Evolutionary conservation across 2,797 vertebrate species (phyloP).

Genomic region (Lepus townsendii): DNA sequence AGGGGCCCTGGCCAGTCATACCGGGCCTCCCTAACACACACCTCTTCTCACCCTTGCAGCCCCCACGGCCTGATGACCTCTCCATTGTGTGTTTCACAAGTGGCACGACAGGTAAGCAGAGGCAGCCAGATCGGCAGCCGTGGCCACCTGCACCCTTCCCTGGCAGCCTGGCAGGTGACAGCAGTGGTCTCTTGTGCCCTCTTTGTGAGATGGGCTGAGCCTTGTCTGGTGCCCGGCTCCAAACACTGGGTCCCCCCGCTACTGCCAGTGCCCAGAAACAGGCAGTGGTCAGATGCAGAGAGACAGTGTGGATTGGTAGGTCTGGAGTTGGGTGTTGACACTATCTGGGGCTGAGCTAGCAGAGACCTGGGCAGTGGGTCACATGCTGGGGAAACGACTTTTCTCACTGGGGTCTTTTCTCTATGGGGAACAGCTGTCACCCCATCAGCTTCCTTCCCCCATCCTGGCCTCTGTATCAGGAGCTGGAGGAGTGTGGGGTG

Average conservation of each 20-base stretch:
- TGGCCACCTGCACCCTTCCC: neutral
- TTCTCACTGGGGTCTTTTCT: neutral
- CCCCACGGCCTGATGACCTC: slow-evolving; percentile 90
- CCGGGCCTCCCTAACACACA: neutral
- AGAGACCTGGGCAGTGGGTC: neutral
- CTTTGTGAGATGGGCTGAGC: neutral
- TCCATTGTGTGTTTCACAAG: slow-evolving; percentile 93
- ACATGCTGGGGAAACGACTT: neutral
- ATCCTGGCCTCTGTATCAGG: neutral
- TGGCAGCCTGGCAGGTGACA: neutral
- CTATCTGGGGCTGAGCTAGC: neutral
- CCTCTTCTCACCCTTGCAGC: slow-evolving; percentile 82
- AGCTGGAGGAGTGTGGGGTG: neutral
- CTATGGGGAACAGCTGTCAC: neutral
- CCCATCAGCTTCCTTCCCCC: neutral
- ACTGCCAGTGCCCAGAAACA: neutral
- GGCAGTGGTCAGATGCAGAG: neutral
- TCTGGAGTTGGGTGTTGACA: neutral
- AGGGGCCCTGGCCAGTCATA: neutral
- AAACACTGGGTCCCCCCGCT: neutral
- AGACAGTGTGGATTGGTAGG: neutral
- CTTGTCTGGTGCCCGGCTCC: neutral
- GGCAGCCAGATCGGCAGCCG: neutral
- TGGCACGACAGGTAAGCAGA: slow-evolving; percentile 91
- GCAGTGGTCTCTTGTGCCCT: neutral